Percentiles rank a stretch among this genome's conserved stretches.
Evolutionary conservation across 92 coral and sea anemone genomes (phyloP).

Genomic region (Phenganax marumi): DNA sequence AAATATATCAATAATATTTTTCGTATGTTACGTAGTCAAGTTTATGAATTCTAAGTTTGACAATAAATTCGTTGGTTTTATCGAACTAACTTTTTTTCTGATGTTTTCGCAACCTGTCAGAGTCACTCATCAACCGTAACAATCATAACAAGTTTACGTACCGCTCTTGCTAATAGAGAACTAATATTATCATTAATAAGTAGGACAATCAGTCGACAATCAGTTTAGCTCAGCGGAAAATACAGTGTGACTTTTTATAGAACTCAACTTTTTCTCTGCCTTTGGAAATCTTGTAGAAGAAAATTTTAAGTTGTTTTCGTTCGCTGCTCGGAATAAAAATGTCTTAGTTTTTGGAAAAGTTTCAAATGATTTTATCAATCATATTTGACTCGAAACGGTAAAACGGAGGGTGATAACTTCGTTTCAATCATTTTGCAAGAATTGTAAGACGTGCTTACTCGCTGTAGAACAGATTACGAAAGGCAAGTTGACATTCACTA

Average conservation of each 20-base stretch:
- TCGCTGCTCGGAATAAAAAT: neutral
- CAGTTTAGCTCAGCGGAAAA: neutral
- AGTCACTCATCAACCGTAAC: constrained; percentile 7
- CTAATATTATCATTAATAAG: neutral
- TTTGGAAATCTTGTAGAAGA: neutral
- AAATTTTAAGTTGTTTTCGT: neutral
- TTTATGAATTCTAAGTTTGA: neutral
- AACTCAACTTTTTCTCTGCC: neutral
- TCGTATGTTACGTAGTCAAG: too few relatives aligned
- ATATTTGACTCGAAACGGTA: neutral
- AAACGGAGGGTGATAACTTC: neutral
- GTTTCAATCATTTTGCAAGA: neutral
- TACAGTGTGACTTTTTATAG: neutral
- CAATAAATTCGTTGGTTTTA: neutral
- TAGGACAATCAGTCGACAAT: neutral
- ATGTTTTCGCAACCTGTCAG: neutral
- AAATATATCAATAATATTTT: too few relatives aligned
- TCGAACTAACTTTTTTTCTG: neutral
- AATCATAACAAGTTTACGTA: constrained; percentile 1
- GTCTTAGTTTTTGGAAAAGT: too few relatives aligned
- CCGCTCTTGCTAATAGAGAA: neutral
- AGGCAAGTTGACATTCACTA: constrained; percentile 8
- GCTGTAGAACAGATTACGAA: neutral
- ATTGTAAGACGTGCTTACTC: neutral
- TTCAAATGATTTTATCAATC: neutral